Evolutionary conservation across 2,888 invertebrate species (phyloP).

Genomic region (Schrankia costaestrigalis): DNA sequence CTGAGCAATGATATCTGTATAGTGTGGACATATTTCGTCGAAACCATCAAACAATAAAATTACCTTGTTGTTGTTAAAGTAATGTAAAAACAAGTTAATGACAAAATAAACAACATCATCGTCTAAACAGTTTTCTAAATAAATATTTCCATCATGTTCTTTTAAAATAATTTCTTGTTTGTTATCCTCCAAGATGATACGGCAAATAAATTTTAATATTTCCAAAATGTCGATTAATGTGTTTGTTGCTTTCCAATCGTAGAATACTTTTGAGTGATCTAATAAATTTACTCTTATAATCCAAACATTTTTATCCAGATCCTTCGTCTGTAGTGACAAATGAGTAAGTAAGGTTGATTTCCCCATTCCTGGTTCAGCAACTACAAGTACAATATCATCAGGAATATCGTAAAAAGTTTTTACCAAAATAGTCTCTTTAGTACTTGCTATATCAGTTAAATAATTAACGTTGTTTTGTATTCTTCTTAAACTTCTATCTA

Average conservation of each 20-base stretch:
- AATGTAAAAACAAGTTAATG: neutral
- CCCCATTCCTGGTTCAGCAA: conserved; percentile 27
- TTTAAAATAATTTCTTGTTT: neutral
- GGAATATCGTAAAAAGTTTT: conserved; percentile 9
- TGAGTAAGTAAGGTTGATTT: conserved; percentile 27
- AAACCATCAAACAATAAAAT: conserved; percentile 2
- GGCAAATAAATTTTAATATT: conserved; percentile 5
- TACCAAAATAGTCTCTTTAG: neutral
- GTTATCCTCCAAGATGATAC: neutral
- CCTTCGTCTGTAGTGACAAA: conserved; percentile 19
- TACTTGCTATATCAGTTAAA: too few species aligned
- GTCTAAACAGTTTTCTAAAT: neutral
- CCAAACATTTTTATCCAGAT: conserved; percentile 12
- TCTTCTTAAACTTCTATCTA: conserved; percentile 8
- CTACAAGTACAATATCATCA: conserved; percentile 6
- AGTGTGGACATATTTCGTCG: conserved; percentile 2
- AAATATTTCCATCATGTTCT: neutral
- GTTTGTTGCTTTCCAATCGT: conserved; percentile 2
- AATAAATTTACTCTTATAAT: conserved; percentile 7
- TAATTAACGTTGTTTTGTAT: too few species aligned
- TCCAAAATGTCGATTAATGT: neutral
- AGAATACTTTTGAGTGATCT: conserved; percentile 4
- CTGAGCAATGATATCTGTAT: neutral
- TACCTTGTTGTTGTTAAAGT: neutral
- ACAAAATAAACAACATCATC: too few species aligned